Conservation (phyloP, 1,140 invertebrate species). For the Cardiocondyla obscurior region DNA sequence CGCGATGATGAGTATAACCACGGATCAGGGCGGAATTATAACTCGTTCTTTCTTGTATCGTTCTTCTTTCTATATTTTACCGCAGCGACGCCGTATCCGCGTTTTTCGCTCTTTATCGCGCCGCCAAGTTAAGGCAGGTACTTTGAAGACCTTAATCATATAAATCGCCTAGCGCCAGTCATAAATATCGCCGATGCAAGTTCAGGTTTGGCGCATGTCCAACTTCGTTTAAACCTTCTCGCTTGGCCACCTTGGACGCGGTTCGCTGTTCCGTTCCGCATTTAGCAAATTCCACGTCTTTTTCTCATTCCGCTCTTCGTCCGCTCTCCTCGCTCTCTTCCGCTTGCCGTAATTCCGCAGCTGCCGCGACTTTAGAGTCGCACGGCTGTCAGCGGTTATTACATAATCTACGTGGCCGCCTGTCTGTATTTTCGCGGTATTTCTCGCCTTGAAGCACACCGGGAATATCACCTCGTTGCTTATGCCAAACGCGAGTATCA, state of each 20-base stretch:
- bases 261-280: constrained; percentile 67
- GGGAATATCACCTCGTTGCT: not conserved
- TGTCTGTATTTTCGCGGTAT: constrained; percentile 45
- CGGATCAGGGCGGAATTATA: constrained; percentile 39
- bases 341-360: constrained; percentile 29
- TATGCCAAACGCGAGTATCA: constrained; percentile 46
- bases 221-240: constrained; percentile 73
- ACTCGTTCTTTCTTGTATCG: constrained; percentile 30
- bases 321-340: constrained; percentile 31
- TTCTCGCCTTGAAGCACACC: not conserved
- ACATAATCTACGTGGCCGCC: constrained; percentile 56
- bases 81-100: constrained; percentile 2
- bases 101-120: not conserved
- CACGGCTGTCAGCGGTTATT: constrained; percentile 57
- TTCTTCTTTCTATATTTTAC: constrained; percentile 31
- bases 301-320: constrained; percentile 26
- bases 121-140: constrained; percentile 54
- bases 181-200: constrained; percentile 76
- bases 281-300: constrained; percentile 65
- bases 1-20: constrained; percentile 9
- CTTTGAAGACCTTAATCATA: constrained; percentile 75
- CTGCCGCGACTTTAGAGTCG: constrained; percentile 5
- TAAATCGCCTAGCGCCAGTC: constrained; percentile 73
- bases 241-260: constrained; percentile 67
- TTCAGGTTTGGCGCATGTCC: constrained; percentile 72